Conservation (phyloP, 2,113 vertebrate genomes). For the Gyps fulvus region DNA sequence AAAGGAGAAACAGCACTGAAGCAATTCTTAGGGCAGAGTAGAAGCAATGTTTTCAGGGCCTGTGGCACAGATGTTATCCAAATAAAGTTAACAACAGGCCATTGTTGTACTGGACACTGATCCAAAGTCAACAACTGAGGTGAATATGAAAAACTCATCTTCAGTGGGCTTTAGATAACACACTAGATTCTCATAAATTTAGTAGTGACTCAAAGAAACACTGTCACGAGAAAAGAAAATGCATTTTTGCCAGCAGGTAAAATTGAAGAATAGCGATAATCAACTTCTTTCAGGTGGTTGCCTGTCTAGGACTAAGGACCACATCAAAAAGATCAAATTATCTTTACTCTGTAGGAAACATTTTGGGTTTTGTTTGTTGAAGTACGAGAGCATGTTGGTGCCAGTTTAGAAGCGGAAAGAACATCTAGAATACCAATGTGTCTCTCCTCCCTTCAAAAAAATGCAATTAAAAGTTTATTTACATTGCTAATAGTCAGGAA, state of each 20-base stretch:
- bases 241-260: not conserved
- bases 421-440: not conserved
- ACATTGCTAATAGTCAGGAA: not conserved
- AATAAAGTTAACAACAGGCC: not conserved
- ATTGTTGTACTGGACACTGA: not conserved
- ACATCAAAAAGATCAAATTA: constrained; percentile 23
- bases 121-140: not conserved
- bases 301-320: not conserved
- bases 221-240: not conserved
- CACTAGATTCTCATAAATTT: not conserved
- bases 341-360: not conserved
- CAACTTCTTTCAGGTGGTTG: not conserved
- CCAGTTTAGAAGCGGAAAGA: not conserved
- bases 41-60: not conserved
- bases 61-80: not conserved
- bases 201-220: not conserved
- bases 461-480: not conserved
- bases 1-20: not conserved
- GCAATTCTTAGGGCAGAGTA: not conserved
- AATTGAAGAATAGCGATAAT: not conserved
- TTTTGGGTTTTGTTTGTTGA: not conserved
- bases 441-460: not conserved
- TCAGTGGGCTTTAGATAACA: not conserved
- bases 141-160: not conserved
- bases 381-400: not conserved